A percentile compares a stretch with the other conserved stretches of the same genome.
phyloP scores from a whole-genome alignment of 2,888 invertebrate species.

The Stenchaetothrips biformis region DNA sequence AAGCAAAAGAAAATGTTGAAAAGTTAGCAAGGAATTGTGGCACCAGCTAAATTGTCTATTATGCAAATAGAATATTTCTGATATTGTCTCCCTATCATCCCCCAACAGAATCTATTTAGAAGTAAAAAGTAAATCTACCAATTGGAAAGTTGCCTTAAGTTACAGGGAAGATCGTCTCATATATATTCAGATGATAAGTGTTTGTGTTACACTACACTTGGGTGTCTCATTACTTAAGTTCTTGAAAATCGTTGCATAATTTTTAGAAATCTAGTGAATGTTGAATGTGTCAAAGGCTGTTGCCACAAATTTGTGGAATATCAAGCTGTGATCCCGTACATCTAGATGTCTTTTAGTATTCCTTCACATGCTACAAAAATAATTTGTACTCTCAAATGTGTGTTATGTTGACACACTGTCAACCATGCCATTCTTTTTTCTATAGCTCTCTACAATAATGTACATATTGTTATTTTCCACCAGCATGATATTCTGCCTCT shows the following conservation, averaged over 20 bases:
- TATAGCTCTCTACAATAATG: not conserved
- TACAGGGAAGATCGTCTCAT: not conserved
- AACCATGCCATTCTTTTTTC: not conserved
- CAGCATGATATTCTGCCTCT: not conserved
- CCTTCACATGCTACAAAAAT: not conserved
- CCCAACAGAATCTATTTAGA: not conserved
- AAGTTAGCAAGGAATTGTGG: not conserved
- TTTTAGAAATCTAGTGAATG: not conserved
- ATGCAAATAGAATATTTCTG: not conserved
- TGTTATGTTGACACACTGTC: too few relatives aligned
- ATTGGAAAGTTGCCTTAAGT: not conserved
- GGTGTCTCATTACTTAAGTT: not conserved
- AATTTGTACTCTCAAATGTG: not conserved
- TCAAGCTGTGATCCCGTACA: not conserved
- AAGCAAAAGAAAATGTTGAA: not conserved
- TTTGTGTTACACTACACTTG: not conserved
- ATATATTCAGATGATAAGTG: not conserved
- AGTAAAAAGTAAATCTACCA: not conserved
- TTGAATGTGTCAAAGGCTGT: not conserved
- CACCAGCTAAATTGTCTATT: not conserved
- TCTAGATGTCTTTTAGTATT: not conserved
- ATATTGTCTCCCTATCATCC: not conserved
- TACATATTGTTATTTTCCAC: not conserved
- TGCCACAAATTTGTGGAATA: not conserved
- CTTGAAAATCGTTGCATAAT: not conserved